Evolutionary conservation across 2,113 vertebrate species (phyloP), one percentile per base, ranked within the genome.

Genomic region (Nasalis larvatus): DNA sequence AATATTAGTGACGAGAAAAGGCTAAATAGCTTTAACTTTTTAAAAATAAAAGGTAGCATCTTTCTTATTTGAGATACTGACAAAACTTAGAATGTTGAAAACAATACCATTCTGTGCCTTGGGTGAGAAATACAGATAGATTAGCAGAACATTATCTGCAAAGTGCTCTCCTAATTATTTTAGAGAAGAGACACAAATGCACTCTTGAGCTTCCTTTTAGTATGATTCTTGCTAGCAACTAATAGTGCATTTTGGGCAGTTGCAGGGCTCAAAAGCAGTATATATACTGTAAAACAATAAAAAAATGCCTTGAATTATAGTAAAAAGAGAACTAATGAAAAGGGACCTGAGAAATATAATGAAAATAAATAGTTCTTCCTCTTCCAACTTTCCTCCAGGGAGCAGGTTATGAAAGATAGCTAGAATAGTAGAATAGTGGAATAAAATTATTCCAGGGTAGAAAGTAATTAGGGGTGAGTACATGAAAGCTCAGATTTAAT

Each of bases 321-420:
- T 66, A 66, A 71, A 35, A 66, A 25, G 37, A 25, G 94, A 98
- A 49, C 71, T 94, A 91, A 93, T 97, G 83, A 90, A 74, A 97
- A 94, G 85, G 49, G 89, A 96, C 37, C 40, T 56, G 76, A 89
- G 81, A 92, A 84, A 97, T 94, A 89, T 96, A 97, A 97, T 97
- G 96, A 97, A 97, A 98, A 98, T 97, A 97, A 98, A 97, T 96
- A 98, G 84, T 95, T 95, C 83, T 93, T 95, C 60, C 60, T 95
- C 80, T 93, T 89, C n/a, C 81, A 96, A 76, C 47, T 77, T 89
- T 52, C 86, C 96, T 93, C 93, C 86, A 89, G 96, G 90, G 71
- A 42, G 0, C n/a, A 88, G 37, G 76, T 89, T 95, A 95, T 97
- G 58, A 98, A 96, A 97, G 91, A 95, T 86, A 96, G 74, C 86